Evolutionary conservation across 2,113 vertebrate species (phyloP).

Genomic region (Hemicordylus capensis): DNA sequence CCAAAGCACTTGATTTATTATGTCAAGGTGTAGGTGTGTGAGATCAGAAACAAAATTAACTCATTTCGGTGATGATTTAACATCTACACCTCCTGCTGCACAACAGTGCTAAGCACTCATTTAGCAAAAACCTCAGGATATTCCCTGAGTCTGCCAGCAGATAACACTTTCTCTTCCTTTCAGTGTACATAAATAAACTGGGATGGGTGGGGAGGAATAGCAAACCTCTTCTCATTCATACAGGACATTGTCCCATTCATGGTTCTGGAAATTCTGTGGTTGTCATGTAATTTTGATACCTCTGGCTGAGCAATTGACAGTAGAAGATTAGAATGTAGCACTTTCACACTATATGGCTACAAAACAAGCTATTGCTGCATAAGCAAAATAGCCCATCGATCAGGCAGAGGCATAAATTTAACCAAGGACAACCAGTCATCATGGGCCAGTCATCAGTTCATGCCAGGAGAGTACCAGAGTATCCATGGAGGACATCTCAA

Average conservation of each 20-base stretch:
- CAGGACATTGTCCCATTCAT: background rate
- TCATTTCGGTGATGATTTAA: constrained; percentile 4
- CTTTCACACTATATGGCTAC: background rate
- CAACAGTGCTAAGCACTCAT: background rate
- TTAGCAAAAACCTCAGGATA: background rate
- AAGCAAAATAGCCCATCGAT: background rate
- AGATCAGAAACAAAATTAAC: background rate
- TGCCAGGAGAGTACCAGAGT: no score
- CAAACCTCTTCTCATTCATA: background rate
- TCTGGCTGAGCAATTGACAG: background rate
- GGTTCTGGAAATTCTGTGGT: background rate
- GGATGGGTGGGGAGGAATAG: background rate
- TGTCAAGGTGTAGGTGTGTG: constrained; percentile 7
- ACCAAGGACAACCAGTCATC: background rate
- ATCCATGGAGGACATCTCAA: no score
- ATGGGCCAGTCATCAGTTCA: no score
- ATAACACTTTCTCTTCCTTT: background rate
- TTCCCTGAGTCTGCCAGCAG: background rate
- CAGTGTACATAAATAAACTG: background rate
- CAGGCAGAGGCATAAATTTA: background rate
- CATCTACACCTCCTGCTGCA: background rate
- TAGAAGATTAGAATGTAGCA: background rate
- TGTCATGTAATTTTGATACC: background rate
- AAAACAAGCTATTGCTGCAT: background rate
- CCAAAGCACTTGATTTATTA: constrained; percentile 3